Conservation (phyloP, 2,113 vertebrate genomes). For the Equus przewalskii region DNA sequence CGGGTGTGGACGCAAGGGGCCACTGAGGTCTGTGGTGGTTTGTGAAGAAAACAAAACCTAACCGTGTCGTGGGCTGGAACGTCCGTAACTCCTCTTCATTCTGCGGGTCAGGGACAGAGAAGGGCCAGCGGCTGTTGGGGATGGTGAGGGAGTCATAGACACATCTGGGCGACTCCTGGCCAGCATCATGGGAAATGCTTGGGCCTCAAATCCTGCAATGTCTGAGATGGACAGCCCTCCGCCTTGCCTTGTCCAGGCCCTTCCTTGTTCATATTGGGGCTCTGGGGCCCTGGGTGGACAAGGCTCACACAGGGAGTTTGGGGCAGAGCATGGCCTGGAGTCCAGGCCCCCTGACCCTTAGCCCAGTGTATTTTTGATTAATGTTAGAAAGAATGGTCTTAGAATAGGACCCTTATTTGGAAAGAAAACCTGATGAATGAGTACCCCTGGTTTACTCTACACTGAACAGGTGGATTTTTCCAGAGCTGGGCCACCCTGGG, state of each 20-base stretch:
- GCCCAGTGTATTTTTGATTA: neutral
- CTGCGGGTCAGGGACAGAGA: neutral
- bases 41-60: neutral
- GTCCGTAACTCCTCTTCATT: neutral
- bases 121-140: neutral
- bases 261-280: neutral
- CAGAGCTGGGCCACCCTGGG: neutral
- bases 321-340: neutral
- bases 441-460: neutral
- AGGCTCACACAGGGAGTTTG: neutral
- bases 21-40: neutral
- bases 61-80: rapidly evolving
- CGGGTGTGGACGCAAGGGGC: neutral
- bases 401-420: neutral
- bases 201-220: neutral
- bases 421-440: neutral
- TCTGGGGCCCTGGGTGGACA: neutral
- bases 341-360: neutral
- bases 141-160: neutral
- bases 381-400: neutral
- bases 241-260: neutral
- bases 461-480: neutral
- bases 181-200: neutral
- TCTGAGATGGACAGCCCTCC: neutral
- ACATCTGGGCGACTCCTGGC: too few species aligned